Evolutionary conservation across 2,113 vertebrate species (phyloP).

Genomic region (Tenrec ecaudatus): DNA sequence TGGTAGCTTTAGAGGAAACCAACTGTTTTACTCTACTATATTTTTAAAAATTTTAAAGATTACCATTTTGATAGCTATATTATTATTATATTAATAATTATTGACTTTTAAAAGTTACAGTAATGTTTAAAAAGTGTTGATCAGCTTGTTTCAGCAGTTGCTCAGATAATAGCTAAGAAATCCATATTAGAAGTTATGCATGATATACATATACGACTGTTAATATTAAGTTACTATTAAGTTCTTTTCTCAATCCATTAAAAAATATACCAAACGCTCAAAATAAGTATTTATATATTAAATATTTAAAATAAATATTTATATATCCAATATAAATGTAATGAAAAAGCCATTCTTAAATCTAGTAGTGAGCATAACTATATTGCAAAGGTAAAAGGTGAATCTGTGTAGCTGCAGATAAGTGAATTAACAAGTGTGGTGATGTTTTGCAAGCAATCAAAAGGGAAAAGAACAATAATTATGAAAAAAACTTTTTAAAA

Average conservation of each 20-base stretch:
- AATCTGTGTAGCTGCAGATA: slow-evolving; percentile 50
- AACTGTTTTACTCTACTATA: background rate
- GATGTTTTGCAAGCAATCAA: slow-evolving; percentile 42
- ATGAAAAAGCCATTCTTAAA: slow-evolving; percentile 36
- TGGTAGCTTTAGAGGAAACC: background rate
- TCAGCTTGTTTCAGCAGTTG: background rate
- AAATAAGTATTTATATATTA: too few relatives aligned
- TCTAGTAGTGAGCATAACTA: slow-evolving; percentile 5
- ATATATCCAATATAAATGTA: slow-evolving; percentile 46
- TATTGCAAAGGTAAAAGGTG: slow-evolving; percentile 34
- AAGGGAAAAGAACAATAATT: slow-evolving; percentile 54
- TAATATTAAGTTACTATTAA: background rate
- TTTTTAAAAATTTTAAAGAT: background rate
- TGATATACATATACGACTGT: background rate
- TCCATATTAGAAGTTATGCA: slow-evolving; percentile 7
- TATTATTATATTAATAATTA: background rate
- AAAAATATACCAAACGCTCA: background rate
- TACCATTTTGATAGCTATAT: background rate
- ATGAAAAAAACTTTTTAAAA: slow-evolving; percentile 67
- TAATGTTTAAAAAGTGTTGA: background rate
- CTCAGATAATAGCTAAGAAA: background rate
- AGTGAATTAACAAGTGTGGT: slow-evolving; percentile 51
- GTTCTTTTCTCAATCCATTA: background rate
- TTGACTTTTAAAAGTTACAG: background rate
- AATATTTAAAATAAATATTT: too few relatives aligned